Conservation (phyloP, 2,113 vertebrate species). For the Pleuronectes platessa region DNA sequence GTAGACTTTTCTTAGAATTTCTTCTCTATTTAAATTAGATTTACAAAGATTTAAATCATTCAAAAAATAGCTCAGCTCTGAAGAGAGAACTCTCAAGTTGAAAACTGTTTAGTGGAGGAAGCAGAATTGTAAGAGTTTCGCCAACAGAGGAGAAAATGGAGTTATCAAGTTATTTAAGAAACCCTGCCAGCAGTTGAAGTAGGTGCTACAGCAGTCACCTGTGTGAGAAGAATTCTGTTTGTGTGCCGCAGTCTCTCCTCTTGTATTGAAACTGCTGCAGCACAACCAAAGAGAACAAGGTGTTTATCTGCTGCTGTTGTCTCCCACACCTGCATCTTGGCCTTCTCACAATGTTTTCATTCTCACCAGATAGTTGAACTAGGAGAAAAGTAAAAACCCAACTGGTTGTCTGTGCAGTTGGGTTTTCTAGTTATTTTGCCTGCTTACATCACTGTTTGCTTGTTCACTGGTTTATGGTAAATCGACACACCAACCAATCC, state of each 20-base stretch:
- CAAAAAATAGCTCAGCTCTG: not conserved
- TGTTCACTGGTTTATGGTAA: too few relatives aligned
- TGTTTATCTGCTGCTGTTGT: not conserved
- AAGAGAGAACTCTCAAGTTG: not conserved
- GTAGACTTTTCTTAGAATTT: too few relatives aligned
- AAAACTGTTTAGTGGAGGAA: not conserved
- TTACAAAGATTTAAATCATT: too few relatives aligned
- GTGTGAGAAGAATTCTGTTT: not conserved
- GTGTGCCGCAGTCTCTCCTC: not conserved
- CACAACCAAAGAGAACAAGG: not conserved
- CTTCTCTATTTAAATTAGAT: too few relatives aligned
- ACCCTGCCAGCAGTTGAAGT: not conserved
- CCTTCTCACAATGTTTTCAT: not conserved
- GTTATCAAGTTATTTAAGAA: not conserved
- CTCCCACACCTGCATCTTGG: not conserved
- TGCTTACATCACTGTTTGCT: too few relatives aligned
- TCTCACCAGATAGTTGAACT: not conserved
- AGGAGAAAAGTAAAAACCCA: too few relatives aligned
- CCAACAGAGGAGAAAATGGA: not conserved
- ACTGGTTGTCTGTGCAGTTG: too few relatives aligned
- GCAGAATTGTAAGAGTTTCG: not conserved
- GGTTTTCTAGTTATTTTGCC: too few relatives aligned
- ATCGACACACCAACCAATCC: too few relatives aligned
- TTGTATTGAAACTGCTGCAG: not conserved
- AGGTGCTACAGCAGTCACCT: not conserved